phyloP scores from a whole-genome alignment of 2,888 invertebrate genomes.

The Abscondita cerata region DNA sequence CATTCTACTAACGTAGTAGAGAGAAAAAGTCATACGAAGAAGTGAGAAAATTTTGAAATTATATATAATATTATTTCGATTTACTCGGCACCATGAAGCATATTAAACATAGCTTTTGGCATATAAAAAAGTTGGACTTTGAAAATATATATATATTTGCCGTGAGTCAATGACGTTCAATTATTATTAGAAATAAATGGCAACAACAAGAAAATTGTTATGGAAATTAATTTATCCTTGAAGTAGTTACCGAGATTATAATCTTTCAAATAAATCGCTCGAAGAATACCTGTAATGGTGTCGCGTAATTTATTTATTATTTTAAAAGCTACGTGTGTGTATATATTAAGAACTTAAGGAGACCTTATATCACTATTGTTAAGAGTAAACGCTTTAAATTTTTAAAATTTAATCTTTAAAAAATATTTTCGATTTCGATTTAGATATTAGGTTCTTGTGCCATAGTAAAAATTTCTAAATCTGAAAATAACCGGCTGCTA shows the following conservation, averaged over 20 bases:
- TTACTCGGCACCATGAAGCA: background rate
- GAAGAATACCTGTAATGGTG: background rate
- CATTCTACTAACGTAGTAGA: constrained; percentile 21
- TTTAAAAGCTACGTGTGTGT: background rate
- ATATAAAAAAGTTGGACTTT: constrained; percentile 4
- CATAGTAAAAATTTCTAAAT: no score
- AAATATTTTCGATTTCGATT: no score
- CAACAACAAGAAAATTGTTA: constrained; percentile 6
- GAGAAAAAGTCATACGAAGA: no score
- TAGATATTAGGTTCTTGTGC: no score
- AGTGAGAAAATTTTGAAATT: no score
- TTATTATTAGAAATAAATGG: constrained; percentile 8
- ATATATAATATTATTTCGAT: background rate
- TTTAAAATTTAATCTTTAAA: no score
- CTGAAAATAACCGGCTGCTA: constrained; percentile 19
- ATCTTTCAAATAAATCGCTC: no score
- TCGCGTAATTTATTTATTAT: background rate
- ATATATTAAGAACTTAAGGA: background rate
- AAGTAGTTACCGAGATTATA: background rate
- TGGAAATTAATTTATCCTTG: constrained; percentile 4
- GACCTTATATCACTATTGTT: background rate
- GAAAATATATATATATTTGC: background rate
- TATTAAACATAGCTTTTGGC: background rate
- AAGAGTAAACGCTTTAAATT: no score
- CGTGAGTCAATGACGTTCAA: constrained; percentile 6